Conservation (phyloP, 2,888 invertebrate genomes). For the Tortrix viridana region DNA sequence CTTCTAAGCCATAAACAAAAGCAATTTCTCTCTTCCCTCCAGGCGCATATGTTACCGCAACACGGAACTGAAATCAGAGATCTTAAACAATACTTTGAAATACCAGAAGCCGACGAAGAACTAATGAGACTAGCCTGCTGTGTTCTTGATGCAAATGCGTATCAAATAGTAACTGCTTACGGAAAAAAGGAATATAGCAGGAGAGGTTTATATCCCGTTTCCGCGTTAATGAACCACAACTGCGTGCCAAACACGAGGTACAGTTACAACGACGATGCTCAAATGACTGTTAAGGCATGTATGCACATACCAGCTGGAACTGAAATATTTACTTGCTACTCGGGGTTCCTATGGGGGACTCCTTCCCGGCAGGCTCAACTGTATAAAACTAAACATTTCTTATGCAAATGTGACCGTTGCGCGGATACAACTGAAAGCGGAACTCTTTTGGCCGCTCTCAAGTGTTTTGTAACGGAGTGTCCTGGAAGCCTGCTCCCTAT, state of each 20-base stretch:
- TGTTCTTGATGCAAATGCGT: slow-evolving; percentile 88
- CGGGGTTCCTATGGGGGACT: slow-evolving; percentile 88
- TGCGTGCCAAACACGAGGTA: slow-evolving; percentile 88
- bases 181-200: slow-evolving; percentile 78
- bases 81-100: slow-evolving; percentile 76
- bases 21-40: slow-evolving; percentile 78
- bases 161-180: slow-evolving; percentile 81
- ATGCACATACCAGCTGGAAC: slow-evolving; percentile 83
- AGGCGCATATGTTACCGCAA: slow-evolving; percentile 79
- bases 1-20: slow-evolving; percentile 74
- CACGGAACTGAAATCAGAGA: slow-evolving; percentile 84
- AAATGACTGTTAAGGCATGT: slow-evolving; percentile 85
- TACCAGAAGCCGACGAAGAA: slow-evolving; percentile 82
- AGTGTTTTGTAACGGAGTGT: slow-evolving; percentile 81
- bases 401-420: slow-evolving; percentile 87
- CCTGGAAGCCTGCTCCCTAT: slow-evolving; percentile 83
- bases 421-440: slow-evolving; percentile 87
- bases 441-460: slow-evolving; percentile 82
- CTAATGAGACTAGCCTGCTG: slow-evolving; percentile 85
- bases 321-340: slow-evolving; percentile 88
- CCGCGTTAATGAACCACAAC: slow-evolving; percentile 87
- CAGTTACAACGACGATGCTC: slow-evolving; percentile 82
- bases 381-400: slow-evolving; percentile 87
- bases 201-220: slow-evolving; percentile 87
- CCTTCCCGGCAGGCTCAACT: slow-evolving; percentile 85